Evolutionary conservation across 2,113 vertebrate genomes (phyloP), one percentile per base, ranked within the genome.

Genomic region (Lethenteron reissneri): DNA sequence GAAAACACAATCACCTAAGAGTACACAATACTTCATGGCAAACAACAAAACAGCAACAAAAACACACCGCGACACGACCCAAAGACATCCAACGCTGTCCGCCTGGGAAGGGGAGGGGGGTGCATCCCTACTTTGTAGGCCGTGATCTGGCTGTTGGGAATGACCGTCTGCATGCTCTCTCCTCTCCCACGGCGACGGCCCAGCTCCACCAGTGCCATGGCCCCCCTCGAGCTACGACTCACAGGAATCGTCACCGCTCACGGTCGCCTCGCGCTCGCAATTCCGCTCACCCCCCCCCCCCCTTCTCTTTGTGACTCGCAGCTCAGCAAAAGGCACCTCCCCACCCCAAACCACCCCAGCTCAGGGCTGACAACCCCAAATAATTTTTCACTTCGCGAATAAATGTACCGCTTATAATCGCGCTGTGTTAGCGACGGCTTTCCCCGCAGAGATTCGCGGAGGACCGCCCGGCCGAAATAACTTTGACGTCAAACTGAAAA

Each of bases 51-150:
- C 41, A 7, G 5, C 41, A 41, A 41, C 41, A 41, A 41, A 41
- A 41, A 41, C 41, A 41, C 41, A 41, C 41, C 41, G 41, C 41
- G 41, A 41, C 41, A 41, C 41, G 41, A 41, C 41, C 41, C 41
- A 7, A 41, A 41, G 41, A 41, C 41, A 41, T 1, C 41, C 6
- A 41, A 41, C 41, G 5, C 41, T 41, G 41, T 41, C 41, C 41
- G 5, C 41, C 41, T 41, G 10, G 57, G n/a, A 70, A 70, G 57
- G 19, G 10, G 3, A 11, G 25, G 8, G 17, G 58, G 57, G 12
- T 71, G 41, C 25, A 19, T 6, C 76, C 76, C 71, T 78, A 79
- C 79, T 79, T 77, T 75, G 57, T 76, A 58, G 13, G 76, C 69
- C 17, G 62, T 74, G 57, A 77, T 75, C 71, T 78, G 74, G 71